Evolutionary conservation across 1,140 invertebrate species (phyloP).

Genomic region (Batillaria attramentaria): DNA sequence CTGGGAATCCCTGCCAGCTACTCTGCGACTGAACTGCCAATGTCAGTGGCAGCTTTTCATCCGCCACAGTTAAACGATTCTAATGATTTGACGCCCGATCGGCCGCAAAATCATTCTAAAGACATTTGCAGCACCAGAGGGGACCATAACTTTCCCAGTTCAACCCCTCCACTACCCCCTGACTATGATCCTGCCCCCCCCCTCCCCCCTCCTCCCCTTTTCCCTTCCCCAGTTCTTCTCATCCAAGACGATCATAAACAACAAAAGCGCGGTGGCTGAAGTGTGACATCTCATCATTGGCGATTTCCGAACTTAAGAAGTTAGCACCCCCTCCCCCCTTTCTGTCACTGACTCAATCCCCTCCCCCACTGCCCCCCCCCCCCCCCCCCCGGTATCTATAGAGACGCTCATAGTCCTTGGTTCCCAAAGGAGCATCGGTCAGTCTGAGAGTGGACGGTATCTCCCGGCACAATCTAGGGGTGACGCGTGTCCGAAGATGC

Average conservation of each 20-base stretch:
- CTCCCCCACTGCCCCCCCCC: not conserved
- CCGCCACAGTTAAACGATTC: slow-evolving; percentile 13
- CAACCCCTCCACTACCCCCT: no score
- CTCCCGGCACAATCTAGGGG: not conserved
- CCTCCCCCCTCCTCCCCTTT: not conserved
- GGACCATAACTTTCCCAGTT: slow-evolving; percentile 15
- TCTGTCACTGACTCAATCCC: no score
- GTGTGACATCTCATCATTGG: no score
- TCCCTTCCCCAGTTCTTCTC: not conserved
- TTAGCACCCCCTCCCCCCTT: no score
- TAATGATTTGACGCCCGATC: slow-evolving; percentile 22
- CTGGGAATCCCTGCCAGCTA: no score
- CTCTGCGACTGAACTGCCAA: no score
- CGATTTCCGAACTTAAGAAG: no score
- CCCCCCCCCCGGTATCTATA: not conserved
- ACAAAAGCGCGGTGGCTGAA: no score
- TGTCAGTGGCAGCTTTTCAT: not conserved
- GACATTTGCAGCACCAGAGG: slow-evolving; percentile 20
- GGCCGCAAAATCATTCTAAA: slow-evolving; percentile 24
- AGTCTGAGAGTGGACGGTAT: slow-evolving; percentile 25
- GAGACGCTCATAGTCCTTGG: not conserved
- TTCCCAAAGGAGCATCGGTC: slow-evolving; percentile 25
- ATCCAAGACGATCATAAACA: no score
- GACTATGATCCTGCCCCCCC: no score
- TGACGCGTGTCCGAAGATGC: not conserved